Conservation (phyloP, 23 tunicate genomes). For the Oikopleura dioica region DNA sequence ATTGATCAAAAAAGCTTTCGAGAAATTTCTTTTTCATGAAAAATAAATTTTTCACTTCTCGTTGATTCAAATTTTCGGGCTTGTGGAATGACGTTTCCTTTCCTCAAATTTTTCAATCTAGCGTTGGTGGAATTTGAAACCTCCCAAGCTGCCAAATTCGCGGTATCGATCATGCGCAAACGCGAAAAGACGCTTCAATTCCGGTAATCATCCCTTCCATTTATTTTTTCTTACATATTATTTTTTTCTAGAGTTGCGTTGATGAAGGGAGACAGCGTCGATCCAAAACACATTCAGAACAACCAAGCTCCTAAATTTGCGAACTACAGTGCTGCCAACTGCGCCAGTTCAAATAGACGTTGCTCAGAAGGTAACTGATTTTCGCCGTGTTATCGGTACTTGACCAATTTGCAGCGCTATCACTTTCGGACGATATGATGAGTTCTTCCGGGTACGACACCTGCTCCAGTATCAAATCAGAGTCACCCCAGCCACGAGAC, state of each 20-base stretch:
- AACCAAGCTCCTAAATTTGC: neutral
- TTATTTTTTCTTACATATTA: too few species aligned
- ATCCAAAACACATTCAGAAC: neutral
- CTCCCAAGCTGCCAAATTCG: slow-evolving; percentile 12
- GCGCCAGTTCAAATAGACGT: neutral
- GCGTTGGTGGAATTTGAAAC: slow-evolving; percentile 8
- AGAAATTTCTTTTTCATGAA: neutral
- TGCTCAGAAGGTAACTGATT: neutral
- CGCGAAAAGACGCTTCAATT: slow-evolving; percentile 10
- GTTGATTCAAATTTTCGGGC: neutral
- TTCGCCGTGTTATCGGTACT: too few species aligned
- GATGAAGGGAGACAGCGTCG: neutral
- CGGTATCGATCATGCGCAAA: slow-evolving; percentile 7
- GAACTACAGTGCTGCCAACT: neutral
- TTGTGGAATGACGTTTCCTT: neutral
- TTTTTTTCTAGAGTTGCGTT: too few species aligned
- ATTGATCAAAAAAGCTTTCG: neutral
- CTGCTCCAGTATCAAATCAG: neutral
- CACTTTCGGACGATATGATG: too few species aligned
- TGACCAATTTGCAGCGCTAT: too few species aligned
- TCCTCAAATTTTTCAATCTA: too few species aligned
- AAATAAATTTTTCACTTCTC: neutral
- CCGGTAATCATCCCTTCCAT: too few species aligned
- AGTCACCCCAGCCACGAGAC: neutral
- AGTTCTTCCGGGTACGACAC: slow-evolving; percentile 7